A percentile compares a stretch with the other conserved stretches of the same genome.
phyloP scores from a whole-genome alignment of 2,113 vertebrate species.

The Tragelaphus scriptus region DNA sequence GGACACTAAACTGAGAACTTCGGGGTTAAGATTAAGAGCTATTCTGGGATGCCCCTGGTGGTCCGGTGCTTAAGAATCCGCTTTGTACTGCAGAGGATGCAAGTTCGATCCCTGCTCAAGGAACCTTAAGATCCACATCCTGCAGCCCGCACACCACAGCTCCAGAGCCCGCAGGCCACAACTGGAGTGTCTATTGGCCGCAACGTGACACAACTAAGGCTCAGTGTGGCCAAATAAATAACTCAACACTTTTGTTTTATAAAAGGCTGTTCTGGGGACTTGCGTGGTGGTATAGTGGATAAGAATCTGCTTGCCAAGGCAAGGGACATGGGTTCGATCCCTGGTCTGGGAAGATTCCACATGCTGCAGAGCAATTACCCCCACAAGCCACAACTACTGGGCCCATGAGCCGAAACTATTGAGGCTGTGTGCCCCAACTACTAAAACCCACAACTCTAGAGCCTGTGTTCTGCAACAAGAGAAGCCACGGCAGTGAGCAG shows the following conservation, averaged over 20 bases:
- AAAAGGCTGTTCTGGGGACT: background rate
- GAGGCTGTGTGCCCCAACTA: background rate
- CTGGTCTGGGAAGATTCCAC: background rate
- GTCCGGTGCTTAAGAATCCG: background rate
- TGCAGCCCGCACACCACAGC: accelerated
- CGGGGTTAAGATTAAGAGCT: background rate
- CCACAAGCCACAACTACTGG: background rate
- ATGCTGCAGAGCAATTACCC: background rate
- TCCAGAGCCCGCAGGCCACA: background rate
- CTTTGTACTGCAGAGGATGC: background rate
- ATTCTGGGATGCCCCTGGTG: background rate
- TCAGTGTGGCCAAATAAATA: background rate
- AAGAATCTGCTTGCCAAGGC: background rate
- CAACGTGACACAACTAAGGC: background rate
- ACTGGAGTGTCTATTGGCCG: background rate
- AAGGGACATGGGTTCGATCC: background rate
- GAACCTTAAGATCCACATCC: background rate
- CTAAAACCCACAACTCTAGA: background rate
- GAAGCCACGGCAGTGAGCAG: background rate
- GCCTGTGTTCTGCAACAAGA: background rate
- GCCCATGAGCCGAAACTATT: background rate
- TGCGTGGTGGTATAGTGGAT: background rate
- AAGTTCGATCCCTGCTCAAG: background rate
- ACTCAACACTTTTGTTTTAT: background rate
- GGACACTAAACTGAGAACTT: background rate